Evolutionary conservation across 2,888 invertebrate genomes (phyloP).

Genomic region (Zelleria hepariella): DNA sequence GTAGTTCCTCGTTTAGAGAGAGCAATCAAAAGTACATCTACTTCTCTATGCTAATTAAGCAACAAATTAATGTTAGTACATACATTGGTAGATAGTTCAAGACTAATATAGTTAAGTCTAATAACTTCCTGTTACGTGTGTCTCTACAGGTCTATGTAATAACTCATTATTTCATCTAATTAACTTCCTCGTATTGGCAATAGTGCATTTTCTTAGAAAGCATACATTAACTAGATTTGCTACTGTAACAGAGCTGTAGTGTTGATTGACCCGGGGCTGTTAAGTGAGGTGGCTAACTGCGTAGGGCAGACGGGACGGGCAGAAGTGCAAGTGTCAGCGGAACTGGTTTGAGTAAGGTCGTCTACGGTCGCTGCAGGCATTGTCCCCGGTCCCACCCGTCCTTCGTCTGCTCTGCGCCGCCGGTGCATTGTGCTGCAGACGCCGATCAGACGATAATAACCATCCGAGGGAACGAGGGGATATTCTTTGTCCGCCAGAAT

Average conservation of each 20-base stretch:
- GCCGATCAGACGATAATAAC: constrained; percentile 2
- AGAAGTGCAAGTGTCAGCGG: constrained; percentile 50
- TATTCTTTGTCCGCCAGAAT: neutral
- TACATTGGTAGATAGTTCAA: constrained; percentile 17
- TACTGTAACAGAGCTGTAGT: neutral
- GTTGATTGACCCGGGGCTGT: neutral
- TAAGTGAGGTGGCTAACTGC: neutral
- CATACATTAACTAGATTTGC: constrained; percentile 13
- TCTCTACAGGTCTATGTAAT: constrained; percentile 1
- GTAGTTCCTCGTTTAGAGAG: no score
- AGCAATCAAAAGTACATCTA: no score
- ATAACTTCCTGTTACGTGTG: constrained; percentile 27
- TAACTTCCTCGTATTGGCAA: constrained; percentile 4
- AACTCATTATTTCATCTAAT: constrained; percentile 1
- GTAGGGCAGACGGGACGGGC: constrained; percentile 10
- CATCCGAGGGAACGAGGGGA: no score
- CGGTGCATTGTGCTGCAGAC: constrained; percentile 17
- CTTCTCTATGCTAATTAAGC: constrained; percentile 19
- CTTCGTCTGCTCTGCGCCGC: constrained; percentile 32
- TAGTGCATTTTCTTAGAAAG: constrained; percentile 13
- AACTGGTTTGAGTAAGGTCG: constrained; percentile 41
- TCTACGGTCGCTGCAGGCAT: constrained; percentile 14
- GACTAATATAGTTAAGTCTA: constrained; percentile 24
- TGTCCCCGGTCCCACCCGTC: constrained; percentile 23
- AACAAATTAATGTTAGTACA: constrained; percentile 19